A percentile compares a stretch with the other conserved stretches of the same genome.
phyloP scores from a whole-genome alignment of 2,113 vertebrate species.

The Oenanthe melanoleuca region DNA sequence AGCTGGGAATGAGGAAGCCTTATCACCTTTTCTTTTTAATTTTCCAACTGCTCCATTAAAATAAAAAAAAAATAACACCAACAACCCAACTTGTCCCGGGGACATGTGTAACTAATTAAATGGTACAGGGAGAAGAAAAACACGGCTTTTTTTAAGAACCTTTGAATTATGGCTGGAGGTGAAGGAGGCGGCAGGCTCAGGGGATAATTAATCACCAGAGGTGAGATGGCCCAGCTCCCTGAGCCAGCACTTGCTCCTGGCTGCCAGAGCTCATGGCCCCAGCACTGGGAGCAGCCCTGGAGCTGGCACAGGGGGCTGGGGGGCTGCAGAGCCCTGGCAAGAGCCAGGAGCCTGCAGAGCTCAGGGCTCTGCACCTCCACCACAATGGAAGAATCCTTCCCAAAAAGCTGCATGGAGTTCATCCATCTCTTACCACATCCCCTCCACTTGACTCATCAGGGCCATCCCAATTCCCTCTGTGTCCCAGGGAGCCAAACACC shows the following conservation, averaged over 20 bases:
- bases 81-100: background rate
- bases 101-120: conserved; percentile 68
- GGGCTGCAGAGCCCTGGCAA: background rate
- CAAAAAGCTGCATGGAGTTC: fast-evolving
- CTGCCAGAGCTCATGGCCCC: background rate
- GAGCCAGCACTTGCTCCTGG: background rate
- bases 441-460: fast-evolving
- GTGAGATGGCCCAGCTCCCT: background rate
- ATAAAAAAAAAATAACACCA: background rate
- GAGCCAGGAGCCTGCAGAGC: background rate
- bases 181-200: conserved; percentile 49
- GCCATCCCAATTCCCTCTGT: background rate
- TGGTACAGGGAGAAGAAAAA: conserved; percentile 49
- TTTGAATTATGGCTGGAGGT: conserved; percentile 67
- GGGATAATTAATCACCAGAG: conserved; percentile 61
- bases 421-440: fast-evolving
- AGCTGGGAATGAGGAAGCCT: background rate
- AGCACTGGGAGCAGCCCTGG: background rate
- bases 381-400: fast-evolving
- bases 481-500: background rate
- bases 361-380: background rate
- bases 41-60: background rate
- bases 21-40: background rate
- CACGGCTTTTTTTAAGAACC: conserved; percentile 6
- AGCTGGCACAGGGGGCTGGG: background rate